Base-by-base conservation (phyloP, 2,888 invertebrate genomes). In the Cheilosia impressa region DNA sequence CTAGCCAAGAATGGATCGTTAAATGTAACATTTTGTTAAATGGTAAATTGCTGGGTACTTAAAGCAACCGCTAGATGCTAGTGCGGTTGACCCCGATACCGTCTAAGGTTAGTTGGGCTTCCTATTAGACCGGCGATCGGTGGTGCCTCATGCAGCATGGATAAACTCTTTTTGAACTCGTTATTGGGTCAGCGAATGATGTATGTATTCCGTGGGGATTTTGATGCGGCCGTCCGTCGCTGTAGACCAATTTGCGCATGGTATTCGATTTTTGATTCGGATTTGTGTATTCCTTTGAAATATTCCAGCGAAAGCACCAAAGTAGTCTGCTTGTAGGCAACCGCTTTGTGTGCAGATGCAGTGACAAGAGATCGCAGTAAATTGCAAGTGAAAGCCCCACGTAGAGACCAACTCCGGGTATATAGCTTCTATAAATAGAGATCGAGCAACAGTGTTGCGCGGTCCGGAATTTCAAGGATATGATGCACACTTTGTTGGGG, bases 31-130 rank as follows among this genome's bases (percentile, higher is more conserved):
- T 79, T 79, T 84, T 63, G 83, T 78, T 78, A 73, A 83, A 78
- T 73, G 73, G 83, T 78, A 69, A 83, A 78, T 83, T 83, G 73
- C 63, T 58, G 43, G 78, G 75, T 71, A 84, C 79, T 79, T 69
- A 66, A 71, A 84, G 75, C 65, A 79, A 84, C 84, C 80, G 84
- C 79, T 84, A 79, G 75, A 65, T 55, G 53, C 22, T 75, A 71
- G 65, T 47, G 22, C 69, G 79, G 73, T 55, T 84, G 84, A 84
- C 79, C 84, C 71, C 79, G 65, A 80, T 84, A 75, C 69, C 71
- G 57, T 69, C 75, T 84, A 84, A 84, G 84, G 84, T 84, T 84
- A 84, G 84, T 79, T 79, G 75, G 84, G 79, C 75, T 75, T 65
- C 69, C 60, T 60, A 76, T 66, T 84, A 79, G 68, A 60, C 53